Conservation (phyloP, 2,888 invertebrate species). For the Drepanosiphum platanoidis region DNA sequence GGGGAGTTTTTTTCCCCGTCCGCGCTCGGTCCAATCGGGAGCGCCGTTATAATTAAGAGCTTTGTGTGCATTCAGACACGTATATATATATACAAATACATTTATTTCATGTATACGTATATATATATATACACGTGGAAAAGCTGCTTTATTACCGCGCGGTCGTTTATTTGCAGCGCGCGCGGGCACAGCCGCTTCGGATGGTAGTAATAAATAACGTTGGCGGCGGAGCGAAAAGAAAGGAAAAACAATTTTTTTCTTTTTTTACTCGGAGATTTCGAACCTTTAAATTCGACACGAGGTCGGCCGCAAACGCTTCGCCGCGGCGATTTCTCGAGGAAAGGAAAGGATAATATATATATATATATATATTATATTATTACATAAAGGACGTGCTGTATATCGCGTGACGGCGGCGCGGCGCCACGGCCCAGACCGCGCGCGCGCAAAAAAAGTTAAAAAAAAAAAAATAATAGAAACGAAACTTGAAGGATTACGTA, state of each 20-base stretch:
- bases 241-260: conserved; percentile 13
- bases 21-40: conserved; percentile 43
- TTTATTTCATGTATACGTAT: too few relatives aligned
- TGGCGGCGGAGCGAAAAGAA: conserved; percentile 5
- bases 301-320: neutral
- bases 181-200: neutral
- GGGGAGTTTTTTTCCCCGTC: neutral
- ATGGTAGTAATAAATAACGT: conserved; percentile 41
- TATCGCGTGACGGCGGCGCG: neutral
- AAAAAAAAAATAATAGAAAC: conserved; percentile 1
- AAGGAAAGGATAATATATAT: too few relatives aligned
- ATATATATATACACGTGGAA: neutral
- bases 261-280: conserved; percentile 34
- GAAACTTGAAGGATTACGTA: conserved; percentile 30
- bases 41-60: conserved; percentile 60
- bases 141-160: conserved; percentile 37
- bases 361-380: too few relatives aligned
- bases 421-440: neutral
- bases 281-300: conserved; percentile 5
- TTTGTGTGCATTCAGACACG: neutral
- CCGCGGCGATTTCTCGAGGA: conserved; percentile 14
- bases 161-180: conserved; percentile 16
- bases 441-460: neutral
- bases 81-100: neutral
- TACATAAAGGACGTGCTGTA: neutral